These are phyloP conservation scores for Anthonomus grandis DNA, from an alignment of 1,140 invertebrate species.

Conservation along the genomic window DNA sequence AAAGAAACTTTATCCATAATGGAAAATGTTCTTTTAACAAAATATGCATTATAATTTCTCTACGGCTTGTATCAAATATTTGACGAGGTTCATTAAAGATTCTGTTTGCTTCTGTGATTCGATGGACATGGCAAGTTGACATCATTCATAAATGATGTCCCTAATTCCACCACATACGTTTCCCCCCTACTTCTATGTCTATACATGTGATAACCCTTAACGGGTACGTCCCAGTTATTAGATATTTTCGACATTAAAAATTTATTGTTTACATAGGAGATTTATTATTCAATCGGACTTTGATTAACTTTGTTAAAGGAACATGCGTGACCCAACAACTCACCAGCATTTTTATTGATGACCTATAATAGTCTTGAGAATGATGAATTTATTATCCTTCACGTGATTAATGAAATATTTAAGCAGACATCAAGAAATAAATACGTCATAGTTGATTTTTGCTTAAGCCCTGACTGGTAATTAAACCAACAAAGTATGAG, in stretches of 20 bases:
- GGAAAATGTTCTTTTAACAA: background rate
- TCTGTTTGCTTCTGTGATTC: slow-evolving; percentile 26
- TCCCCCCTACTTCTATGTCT: slow-evolving; percentile 10
- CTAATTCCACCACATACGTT: slow-evolving; percentile 20
- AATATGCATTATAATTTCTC: background rate
- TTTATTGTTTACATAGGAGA: too few relatives aligned
- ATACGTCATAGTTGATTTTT: too few relatives aligned
- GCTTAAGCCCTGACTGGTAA: too few relatives aligned
- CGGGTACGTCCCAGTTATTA: slow-evolving; percentile 23
- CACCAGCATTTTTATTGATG: too few relatives aligned
- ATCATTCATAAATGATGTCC: slow-evolving; percentile 23
- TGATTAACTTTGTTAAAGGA: too few relatives aligned
- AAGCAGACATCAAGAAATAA: too few relatives aligned
- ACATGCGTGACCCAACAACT: too few relatives aligned
- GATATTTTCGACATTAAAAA: slow-evolving; percentile 16
- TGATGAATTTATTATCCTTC: too few relatives aligned
- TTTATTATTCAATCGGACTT: too few relatives aligned
- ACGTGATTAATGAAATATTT: too few relatives aligned
- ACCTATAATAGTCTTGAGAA: too few relatives aligned
- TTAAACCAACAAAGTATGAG: too few relatives aligned
- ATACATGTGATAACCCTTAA: slow-evolving; percentile 10
- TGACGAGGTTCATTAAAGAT: slow-evolving; percentile 26
- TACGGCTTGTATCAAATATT: slow-evolving; percentile 18
- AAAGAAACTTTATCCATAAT: background rate
- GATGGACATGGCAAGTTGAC: slow-evolving; percentile 25